Evolutionary conservation across 2,797 vertebrate species (phyloP).

Genomic region (Channa striata): DNA sequence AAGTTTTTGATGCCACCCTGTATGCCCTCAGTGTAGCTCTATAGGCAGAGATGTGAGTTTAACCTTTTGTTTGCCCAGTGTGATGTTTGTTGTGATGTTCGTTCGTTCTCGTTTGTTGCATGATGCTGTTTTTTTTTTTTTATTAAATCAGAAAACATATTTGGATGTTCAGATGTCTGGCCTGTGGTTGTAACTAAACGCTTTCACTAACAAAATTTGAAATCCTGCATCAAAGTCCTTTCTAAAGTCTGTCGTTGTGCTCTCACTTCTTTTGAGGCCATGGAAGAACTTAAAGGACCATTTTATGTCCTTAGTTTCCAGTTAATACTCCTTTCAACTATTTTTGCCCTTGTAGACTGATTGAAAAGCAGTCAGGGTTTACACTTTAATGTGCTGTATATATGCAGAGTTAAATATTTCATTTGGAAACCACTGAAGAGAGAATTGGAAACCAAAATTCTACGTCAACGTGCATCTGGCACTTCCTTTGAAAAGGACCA

Average conservation of each 20-base stretch:
- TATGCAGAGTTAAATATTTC: slow-evolving; percentile 74
- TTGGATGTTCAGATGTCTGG: background rate
- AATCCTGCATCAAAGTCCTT: no score
- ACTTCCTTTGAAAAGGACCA: slow-evolving; percentile 10
- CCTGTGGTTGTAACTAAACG: slow-evolving; percentile 9
- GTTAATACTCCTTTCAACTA: slow-evolving; percentile 1
- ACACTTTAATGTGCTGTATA: slow-evolving; percentile 70
- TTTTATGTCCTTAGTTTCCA: slow-evolving; percentile 22
- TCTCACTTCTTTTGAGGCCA: background rate
- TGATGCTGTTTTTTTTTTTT: slow-evolving; percentile 14
- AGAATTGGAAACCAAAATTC: slow-evolving; percentile 43
- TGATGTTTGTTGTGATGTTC: no score
- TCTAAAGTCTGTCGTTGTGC: background rate
- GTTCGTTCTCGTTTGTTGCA: background rate
- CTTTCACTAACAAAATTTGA: no score
- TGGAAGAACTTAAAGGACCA: background rate
- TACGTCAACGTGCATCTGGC: background rate
- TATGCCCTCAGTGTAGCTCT: no score
- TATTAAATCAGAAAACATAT: slow-evolving; percentile 24
- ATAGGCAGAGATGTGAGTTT: no score
- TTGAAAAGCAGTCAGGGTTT: slow-evolving; percentile 56
- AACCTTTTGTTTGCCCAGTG: no score
- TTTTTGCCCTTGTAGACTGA: slow-evolving; percentile 48
- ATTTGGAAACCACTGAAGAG: slow-evolving; percentile 48
- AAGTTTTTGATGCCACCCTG: no score